Conservation (phyloP, 2,113 vertebrate species). For the Dasypus novemcinctus region DNA sequence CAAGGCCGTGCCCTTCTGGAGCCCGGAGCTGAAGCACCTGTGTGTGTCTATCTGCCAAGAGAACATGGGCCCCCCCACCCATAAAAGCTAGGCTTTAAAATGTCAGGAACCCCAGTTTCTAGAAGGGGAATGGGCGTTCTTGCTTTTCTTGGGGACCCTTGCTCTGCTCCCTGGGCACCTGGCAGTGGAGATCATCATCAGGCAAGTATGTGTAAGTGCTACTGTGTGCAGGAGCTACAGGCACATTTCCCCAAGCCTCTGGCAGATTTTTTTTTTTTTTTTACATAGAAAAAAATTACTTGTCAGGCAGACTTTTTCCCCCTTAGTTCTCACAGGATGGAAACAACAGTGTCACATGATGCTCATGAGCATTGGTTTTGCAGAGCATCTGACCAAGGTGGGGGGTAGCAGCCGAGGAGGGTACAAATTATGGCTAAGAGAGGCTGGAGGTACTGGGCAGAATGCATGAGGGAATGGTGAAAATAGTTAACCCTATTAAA, state of each 20-base stretch:
- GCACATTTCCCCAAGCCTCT: slow-evolving; percentile 36
- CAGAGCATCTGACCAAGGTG: slow-evolving; percentile 37
- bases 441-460: neutral
- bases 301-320: slow-evolving; percentile 45
- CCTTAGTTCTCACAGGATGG: slow-evolving; percentile 48
- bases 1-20: neutral
- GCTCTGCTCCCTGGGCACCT: neutral
- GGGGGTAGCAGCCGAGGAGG: neutral
- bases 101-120: neutral
- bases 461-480: neutral
- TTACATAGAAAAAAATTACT: slow-evolving; percentile 51
- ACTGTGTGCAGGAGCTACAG: neutral
- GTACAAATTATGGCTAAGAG: neutral
- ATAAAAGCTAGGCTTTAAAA: neutral
- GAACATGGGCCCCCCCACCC: neutral
- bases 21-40: neutral
- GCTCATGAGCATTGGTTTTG: neutral
- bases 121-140: neutral
- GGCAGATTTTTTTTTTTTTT: slow-evolving; percentile 41
- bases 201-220: neutral
- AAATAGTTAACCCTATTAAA: neutral
- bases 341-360: slow-evolving; percentile 65
- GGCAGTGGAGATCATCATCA: neutral
- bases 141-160: neutral
- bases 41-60: neutral